phyloP scores from a whole-genome alignment of 2,797 vertebrate genomes.

The Cercopithecus petaurista region DNA sequence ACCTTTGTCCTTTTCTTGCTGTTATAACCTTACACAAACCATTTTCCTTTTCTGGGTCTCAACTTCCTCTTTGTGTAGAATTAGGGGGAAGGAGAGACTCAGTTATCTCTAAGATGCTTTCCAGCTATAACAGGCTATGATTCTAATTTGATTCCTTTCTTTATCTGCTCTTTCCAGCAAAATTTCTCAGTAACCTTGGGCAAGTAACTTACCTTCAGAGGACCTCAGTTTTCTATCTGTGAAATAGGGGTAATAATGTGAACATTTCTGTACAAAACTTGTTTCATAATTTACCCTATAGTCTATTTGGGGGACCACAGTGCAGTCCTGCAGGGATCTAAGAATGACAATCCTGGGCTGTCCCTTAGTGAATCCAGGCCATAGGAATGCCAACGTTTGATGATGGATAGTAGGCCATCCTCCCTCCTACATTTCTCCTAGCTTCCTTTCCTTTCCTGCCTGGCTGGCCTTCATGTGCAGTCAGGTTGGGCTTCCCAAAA shows the following conservation, averaged over 20 bases:
- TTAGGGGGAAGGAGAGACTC: not conserved
- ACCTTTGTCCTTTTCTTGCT: not conserved
- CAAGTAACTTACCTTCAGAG: slow-evolving; percentile 9
- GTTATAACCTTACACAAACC: not conserved
- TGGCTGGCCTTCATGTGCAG: not conserved
- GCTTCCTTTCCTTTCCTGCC: slow-evolving; percentile 11
- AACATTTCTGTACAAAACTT: slow-evolving; percentile 44
- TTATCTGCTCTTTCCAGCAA: not conserved
- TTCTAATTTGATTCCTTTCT: slow-evolving; percentile 26
- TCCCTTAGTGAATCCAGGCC: not conserved
- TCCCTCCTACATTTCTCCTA: not conserved
- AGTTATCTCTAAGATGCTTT: slow-evolving; percentile 8
- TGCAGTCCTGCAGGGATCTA: not conserved
- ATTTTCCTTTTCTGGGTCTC: not conserved
- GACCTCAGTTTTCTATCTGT: slow-evolving; percentile 40
- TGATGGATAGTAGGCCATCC: not conserved
- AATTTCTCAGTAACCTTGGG: slow-evolving; percentile 15
- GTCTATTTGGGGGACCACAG: not conserved
- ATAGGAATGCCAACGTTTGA: not conserved
- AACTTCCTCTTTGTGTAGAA: not conserved
- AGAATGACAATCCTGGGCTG: not conserved
- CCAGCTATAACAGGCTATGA: not conserved
- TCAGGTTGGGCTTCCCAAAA: not conserved
- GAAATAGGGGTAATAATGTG: slow-evolving; percentile 1
- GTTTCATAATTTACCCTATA: slow-evolving; percentile 24